Conservation (phyloP, 2,888 invertebrate species). For the Thymelicus sylvestris region DNA sequence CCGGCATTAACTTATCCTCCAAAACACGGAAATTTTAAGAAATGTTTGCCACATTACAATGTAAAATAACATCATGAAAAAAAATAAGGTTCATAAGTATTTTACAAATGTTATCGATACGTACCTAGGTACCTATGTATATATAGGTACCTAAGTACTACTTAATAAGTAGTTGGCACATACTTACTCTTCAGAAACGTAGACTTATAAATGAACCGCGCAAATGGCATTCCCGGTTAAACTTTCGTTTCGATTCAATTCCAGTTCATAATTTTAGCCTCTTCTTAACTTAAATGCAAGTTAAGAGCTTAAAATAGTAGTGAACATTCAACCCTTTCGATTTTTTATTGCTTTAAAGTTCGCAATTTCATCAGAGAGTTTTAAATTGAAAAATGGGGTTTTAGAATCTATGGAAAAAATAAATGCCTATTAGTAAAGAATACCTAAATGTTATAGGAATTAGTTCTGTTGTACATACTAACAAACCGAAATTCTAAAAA, state of each 20-base stretch:
- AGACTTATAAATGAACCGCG: slow-evolving; percentile 38
- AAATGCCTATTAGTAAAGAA: too few species aligned
- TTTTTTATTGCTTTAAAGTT: slow-evolving; percentile 63
- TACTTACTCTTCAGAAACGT: slow-evolving; percentile 26
- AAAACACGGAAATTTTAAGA: too few species aligned
- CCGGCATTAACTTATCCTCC: too few species aligned
- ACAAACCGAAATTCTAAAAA: too few species aligned
- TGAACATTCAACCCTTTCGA: slow-evolving; percentile 56
- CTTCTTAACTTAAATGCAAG: slow-evolving; percentile 73
- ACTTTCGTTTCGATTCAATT: slow-evolving; percentile 68
- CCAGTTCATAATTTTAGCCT: slow-evolving; percentile 66
- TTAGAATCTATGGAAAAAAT: background rate
- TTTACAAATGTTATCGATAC: slow-evolving; percentile 44
- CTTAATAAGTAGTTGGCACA: background rate
- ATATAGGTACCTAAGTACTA: too few species aligned
- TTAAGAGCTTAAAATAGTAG: slow-evolving; percentile 73
- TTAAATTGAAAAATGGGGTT: slow-evolving; percentile 42
- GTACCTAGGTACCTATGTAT: slow-evolving; percentile 23
- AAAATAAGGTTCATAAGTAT: background rate
- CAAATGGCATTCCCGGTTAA: slow-evolving; percentile 52
- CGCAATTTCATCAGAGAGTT: slow-evolving; percentile 50
- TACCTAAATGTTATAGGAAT: background rate
- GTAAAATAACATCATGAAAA: too few species aligned
- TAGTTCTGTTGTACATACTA: too few species aligned
- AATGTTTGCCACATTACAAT: too few species aligned